Percentiles rank a stretch among this genome's conserved stretches.
These are phyloP conservation scores for Lordiphosa clarofinis DNA, from an alignment of 1,140 invertebrate species.

Conservation along the genomic window DNA sequence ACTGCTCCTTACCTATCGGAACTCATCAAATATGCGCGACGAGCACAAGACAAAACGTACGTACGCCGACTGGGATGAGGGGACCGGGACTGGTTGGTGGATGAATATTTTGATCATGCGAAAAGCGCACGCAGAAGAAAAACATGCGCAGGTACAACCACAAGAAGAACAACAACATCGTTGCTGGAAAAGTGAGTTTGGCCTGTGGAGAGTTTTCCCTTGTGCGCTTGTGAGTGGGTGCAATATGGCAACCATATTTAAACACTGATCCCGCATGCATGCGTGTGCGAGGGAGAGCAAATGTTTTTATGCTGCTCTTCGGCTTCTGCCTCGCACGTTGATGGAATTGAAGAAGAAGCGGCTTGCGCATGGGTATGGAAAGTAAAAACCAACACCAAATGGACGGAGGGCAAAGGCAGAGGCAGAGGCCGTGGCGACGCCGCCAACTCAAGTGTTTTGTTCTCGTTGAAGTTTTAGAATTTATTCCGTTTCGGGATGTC, in stretches of 20 bases:
- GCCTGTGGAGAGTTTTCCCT: constrained; percentile 40
- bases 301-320: constrained; percentile 44
- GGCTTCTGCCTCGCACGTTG: constrained; percentile 28
- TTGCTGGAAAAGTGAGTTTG: constrained; percentile 58
- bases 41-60: constrained; percentile 23
- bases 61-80: constrained; percentile 24
- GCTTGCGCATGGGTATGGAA: constrained; percentile 40
- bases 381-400: constrained; percentile 55
- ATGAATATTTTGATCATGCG: constrained; percentile 70
- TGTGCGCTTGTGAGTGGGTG: constrained; percentile 50
- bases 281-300: constrained; percentile 44
- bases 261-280: constrained; percentile 58
- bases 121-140: constrained; percentile 73
- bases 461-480: constrained; percentile 77
- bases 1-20: constrained; percentile 49
- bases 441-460: constrained; percentile 62
- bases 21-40: constrained; percentile 70
- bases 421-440: constrained; percentile 17
- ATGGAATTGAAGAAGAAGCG: constrained; percentile 44
- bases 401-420: constrained; percentile 27
- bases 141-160: constrained; percentile 68
- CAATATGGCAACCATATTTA: constrained; percentile 72
- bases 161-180: constrained; percentile 24
- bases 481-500: constrained; percentile 79
- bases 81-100: constrained; percentile 1